A percentile compares a stretch with the other conserved stretches of the same genome.
Evolutionary conservation across 2,797 vertebrate species (phyloP).

Genomic region (Pangasius sanitwongsei): DNA sequence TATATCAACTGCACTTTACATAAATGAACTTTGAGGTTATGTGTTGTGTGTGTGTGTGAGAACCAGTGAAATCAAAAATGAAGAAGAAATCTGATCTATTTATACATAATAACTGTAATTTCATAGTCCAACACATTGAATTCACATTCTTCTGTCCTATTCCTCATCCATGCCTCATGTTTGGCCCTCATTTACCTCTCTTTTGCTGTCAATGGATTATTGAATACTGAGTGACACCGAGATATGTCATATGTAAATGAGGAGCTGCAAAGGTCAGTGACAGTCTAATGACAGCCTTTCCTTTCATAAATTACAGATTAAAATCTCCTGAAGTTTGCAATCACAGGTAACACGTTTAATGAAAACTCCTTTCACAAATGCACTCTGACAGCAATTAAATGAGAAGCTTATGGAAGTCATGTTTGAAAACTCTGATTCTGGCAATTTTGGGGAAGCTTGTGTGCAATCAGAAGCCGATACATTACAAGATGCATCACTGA

Average conservation of each 20-base stretch:
- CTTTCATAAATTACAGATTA: conserved; percentile 1
- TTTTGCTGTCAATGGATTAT: background rate
- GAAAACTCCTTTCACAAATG: background rate
- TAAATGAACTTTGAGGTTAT: background rate
- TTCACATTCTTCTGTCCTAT: background rate
- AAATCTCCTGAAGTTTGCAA: background rate
- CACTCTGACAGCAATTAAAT: background rate
- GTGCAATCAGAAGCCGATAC: no score
- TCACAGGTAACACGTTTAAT: background rate
- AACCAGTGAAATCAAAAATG: background rate
- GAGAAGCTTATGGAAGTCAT: background rate
- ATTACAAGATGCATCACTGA: background rate
- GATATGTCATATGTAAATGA: background rate
- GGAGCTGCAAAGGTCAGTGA: background rate
- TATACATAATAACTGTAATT: background rate
- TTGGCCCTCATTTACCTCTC: background rate
- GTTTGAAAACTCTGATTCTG: background rate
- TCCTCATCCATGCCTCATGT: background rate
- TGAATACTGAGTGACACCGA: background rate
- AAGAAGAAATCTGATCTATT: background rate
- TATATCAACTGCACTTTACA: background rate
- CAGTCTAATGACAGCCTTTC: background rate
- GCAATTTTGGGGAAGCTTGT: background rate
- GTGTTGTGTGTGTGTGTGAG: conserved; percentile 8
- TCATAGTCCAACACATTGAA: background rate